These are phyloP conservation scores for Apis cerana DNA, from an alignment of 1,140 invertebrate genomes.

Conservation along the genomic window DNA sequence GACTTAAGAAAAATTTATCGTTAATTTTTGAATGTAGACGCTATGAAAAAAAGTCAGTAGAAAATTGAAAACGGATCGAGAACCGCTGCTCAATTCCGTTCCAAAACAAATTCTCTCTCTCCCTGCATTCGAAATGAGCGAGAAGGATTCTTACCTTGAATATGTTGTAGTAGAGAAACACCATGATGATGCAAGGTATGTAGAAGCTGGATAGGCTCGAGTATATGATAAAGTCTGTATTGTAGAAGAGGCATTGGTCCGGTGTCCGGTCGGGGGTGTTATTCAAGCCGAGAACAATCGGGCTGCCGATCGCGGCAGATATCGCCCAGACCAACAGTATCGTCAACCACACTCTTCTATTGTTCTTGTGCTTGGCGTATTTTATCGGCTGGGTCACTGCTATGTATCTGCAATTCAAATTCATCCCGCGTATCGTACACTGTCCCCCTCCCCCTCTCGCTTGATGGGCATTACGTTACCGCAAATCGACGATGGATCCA, in stretches of 20 bases:
- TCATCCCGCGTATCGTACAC: slow-evolving; percentile 44
- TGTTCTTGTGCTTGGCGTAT: slow-evolving; percentile 99
- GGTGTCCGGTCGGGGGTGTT: slow-evolving; percentile 90
- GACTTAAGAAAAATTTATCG: no score
- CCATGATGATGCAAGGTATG: slow-evolving; percentile 99
- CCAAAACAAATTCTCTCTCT: no score
- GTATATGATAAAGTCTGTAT: slow-evolving; percentile 98
- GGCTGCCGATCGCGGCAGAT: slow-evolving; percentile 97
- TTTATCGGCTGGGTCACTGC: slow-evolving; percentile 99
- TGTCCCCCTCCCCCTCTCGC: not conserved
- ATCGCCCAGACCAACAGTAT: slow-evolving; percentile 98
- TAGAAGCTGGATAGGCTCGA: slow-evolving; percentile 99
- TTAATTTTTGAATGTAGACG: no score
- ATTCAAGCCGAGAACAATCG: slow-evolving; percentile 97
- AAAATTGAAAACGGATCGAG: no score
- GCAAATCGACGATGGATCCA: slow-evolving; percentile 12
- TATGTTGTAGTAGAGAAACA: slow-evolving; percentile 99
- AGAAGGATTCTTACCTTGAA: slow-evolving; percentile 88
- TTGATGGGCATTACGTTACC: slow-evolving; percentile 20
- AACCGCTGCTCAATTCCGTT: no score
- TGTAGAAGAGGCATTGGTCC: slow-evolving; percentile 97
- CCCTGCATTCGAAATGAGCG: no score
- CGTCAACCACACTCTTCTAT: slow-evolving; percentile 95
- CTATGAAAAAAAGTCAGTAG: no score
- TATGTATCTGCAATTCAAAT: slow-evolving; percentile 89